Base-by-base conservation (phyloP, 2,797 vertebrate genomes). In the Cryptoprocta ferox region DNA sequence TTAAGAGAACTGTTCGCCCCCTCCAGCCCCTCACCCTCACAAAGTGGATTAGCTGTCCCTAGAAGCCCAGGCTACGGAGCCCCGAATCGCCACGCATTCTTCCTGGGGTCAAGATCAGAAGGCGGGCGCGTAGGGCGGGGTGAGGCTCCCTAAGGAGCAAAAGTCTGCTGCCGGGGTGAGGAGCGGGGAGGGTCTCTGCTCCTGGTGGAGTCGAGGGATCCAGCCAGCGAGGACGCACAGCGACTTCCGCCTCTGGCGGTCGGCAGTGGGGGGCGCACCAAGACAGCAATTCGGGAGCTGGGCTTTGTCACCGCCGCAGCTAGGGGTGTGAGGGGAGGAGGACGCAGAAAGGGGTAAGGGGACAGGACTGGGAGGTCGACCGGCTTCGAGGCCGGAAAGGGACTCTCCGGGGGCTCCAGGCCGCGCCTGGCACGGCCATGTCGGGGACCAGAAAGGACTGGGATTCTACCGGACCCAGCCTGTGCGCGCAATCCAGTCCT, bases 181-280 rank as follows among this genome's bases (percentile, higher is more conserved):
- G 26, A 19, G 85, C n/a, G 59, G 0, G 1, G 0, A 5, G 53
- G 5, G 19, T 73, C 61, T 6, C 65, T 1, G 30, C 32, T 19
- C n/a, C 12, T 0, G 8, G 28, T 32, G 12, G 37, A 48, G n/a
- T 3, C 2, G 11, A 32, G 83, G 89, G 84, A 91, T 1, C 0
- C 0, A 7, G 9, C 39, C 66, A 48, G 37, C 0, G 0, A 0
- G 11, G 92, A 87, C 56, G 37, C 88, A 11, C 89, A 32, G 45
- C 73, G 91, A 97, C 98, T 98, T 98, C 98, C 98, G 98, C 98
- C 98, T 98, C 98, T 97, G 97, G 97, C 98, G 98, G 93, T 97
- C 97, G 98, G 98, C 99, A 98, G 99, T 98, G 97, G 99, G 99
- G 99, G 99, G 99, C 99, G 99, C 99, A 99, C 98, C 98, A 98